Evolutionary conservation across 2,113 vertebrate species (phyloP).

Genomic region (Centropristis striata): DNA sequence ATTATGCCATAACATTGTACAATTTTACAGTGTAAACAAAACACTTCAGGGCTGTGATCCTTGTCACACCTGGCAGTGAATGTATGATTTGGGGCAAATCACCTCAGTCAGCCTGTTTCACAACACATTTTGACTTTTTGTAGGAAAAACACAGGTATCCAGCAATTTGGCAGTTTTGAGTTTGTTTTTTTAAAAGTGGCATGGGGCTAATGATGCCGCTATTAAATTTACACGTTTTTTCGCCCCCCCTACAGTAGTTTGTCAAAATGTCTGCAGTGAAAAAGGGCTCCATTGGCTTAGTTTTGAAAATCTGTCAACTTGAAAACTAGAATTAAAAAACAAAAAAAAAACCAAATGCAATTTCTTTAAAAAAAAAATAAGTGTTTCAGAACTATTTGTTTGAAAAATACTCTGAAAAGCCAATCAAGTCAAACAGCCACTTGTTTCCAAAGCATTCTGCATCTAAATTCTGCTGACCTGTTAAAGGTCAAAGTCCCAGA

Average conservation of each 20-base stretch:
- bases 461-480: background rate
- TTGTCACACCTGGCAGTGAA: too few relatives aligned
- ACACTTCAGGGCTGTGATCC: background rate
- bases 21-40: constrained; percentile 32
- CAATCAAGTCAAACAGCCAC: background rate
- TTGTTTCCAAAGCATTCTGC: background rate
- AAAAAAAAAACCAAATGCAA: background rate
- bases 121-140: background rate
- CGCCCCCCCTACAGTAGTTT: background rate
- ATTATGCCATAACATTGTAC: background rate
- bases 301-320: background rate
- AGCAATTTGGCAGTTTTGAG: too few relatives aligned
- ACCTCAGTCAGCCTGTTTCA: background rate
- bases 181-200: too few relatives aligned
- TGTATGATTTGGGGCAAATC: too few relatives aligned
- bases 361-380: background rate
- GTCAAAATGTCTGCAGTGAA: background rate
- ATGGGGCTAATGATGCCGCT: too few relatives aligned
- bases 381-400: background rate
- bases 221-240: too few relatives aligned
- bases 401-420: background rate
- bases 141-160: background rate
- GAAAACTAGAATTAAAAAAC: background rate
- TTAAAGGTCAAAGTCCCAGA: background rate
- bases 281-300: background rate